Conservation (phyloP, 2,797 vertebrate species). For the Eutrigla gurnardus region DNA sequence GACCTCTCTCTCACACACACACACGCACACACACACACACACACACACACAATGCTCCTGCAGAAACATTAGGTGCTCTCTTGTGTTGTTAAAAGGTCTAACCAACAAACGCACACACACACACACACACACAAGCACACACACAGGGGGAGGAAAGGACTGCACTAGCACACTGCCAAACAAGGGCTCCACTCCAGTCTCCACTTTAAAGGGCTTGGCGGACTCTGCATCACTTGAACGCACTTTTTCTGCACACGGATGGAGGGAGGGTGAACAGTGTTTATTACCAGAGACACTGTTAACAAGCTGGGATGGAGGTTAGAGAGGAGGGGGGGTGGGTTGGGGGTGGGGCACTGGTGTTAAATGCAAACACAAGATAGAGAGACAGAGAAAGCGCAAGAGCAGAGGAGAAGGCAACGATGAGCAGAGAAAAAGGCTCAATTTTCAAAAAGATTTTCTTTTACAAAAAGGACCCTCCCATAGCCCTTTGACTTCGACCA, state of each 20-base stretch:
- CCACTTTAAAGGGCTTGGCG: constrained; percentile 79
- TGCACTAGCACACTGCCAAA: constrained; percentile 63
- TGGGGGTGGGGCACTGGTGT: constrained; percentile 6
- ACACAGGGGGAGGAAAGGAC: constrained; percentile 37
- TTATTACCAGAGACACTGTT: constrained; percentile 35
- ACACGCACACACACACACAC: constrained; percentile 31
- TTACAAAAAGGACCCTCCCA: constrained; percentile 78
- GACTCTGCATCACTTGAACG: constrained; percentile 66
- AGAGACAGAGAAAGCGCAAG: constrained; percentile 65
- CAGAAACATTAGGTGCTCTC: constrained; percentile 70
- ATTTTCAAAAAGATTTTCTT: constrained; percentile 68
- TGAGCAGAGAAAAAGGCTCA: constrained; percentile 80
- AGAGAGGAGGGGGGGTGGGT: too few relatives aligned
- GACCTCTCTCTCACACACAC: not conserved
- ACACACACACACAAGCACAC: constrained; percentile 31
- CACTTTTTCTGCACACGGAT: constrained; percentile 66
- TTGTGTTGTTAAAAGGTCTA: constrained; percentile 60
- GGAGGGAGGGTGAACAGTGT: constrained; percentile 49
- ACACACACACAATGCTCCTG: constrained; percentile 40
- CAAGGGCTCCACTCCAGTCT: constrained; percentile 64
- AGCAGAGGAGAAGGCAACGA: constrained; percentile 83
- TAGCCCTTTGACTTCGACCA: constrained; percentile 85
- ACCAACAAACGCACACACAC: constrained; percentile 28
- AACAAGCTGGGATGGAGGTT: constrained; percentile 25
- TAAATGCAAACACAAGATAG: constrained; percentile 42